Conservation (phyloP, 2,113 vertebrate species). For the Amazona guildingii region DNA sequence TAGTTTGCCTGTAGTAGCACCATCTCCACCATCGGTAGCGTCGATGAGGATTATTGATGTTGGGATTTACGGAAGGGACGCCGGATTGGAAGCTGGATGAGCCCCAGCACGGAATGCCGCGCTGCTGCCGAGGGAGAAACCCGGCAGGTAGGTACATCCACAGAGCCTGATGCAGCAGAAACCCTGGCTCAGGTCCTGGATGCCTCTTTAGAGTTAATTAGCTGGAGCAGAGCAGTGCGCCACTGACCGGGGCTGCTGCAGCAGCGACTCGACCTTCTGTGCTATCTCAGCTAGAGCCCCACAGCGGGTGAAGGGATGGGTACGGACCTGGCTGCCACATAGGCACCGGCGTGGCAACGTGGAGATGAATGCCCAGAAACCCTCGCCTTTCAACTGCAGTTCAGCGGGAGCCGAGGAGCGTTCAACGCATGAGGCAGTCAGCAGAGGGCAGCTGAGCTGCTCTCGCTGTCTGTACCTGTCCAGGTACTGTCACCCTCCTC, state of each 20-base stretch:
- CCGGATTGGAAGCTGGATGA: not conserved
- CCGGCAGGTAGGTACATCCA: accelerated
- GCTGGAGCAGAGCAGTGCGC: constrained; percentile 3
- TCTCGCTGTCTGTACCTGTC: not conserved
- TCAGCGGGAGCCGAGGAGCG: not conserved
- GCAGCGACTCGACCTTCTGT: not conserved
- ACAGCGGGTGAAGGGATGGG: accelerated
- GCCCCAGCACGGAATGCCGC: not conserved
- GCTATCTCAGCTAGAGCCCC: not conserved
- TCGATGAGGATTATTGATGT: not conserved
- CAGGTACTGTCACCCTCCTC: not conserved
- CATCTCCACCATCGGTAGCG: accelerated
- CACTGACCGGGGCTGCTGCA: accelerated
- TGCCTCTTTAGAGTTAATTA: not conserved
- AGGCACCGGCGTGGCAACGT: accelerated
- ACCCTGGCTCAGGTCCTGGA: not conserved
- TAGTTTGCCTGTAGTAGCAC: not conserved
- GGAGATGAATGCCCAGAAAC: not conserved
- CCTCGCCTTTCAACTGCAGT: accelerated
- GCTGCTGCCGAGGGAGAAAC: not conserved
- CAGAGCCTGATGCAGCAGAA: not conserved
- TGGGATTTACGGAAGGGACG: accelerated
- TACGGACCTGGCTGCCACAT: accelerated
- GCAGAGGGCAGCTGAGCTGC: constrained; percentile 41
- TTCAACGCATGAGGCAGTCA: not conserved